Conservation (phyloP, 1,140 invertebrate genomes). For the Nephila pilipes region DNA sequence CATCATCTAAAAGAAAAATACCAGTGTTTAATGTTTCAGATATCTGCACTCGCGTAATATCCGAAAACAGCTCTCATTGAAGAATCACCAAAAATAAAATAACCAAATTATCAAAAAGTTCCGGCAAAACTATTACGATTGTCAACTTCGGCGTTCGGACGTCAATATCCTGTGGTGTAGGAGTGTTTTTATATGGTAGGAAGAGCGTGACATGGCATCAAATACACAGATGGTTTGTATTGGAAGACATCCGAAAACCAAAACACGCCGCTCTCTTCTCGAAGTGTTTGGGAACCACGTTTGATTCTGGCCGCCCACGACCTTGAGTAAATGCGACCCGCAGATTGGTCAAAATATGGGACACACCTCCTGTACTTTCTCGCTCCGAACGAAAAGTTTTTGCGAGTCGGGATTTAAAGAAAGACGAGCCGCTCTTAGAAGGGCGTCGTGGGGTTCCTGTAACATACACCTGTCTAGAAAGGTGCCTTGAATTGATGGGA, state of each 20-base stretch:
- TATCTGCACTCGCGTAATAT: not conserved
- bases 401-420: not conserved
- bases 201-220: conserved; percentile 2
- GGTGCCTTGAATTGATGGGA: not conserved
- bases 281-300: conserved; percentile 13
- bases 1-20: too few species aligned
- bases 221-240: conserved; percentile 70
- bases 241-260: conserved; percentile 43
- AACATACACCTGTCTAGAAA: not conserved
- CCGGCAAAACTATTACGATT: not conserved
- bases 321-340: conserved; percentile 40
- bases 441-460: not conserved
- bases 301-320: conserved; percentile 67
- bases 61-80: not conserved
- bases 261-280: not conserved
- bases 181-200: conserved; percentile 34
- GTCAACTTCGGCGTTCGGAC: conserved; percentile 20
- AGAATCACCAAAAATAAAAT: not conserved
- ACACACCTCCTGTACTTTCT: conserved; percentile 58
- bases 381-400: not conserved
- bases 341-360: conserved; percentile 73
- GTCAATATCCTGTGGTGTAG: conserved; percentile 60
- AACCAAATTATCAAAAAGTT: not conserved
- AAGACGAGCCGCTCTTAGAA: too few species aligned
- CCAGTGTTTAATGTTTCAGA: too few species aligned